Base-by-base conservation (phyloP, 2,113 vertebrate genomes). In the Neopipo cinnamomea region DNA sequence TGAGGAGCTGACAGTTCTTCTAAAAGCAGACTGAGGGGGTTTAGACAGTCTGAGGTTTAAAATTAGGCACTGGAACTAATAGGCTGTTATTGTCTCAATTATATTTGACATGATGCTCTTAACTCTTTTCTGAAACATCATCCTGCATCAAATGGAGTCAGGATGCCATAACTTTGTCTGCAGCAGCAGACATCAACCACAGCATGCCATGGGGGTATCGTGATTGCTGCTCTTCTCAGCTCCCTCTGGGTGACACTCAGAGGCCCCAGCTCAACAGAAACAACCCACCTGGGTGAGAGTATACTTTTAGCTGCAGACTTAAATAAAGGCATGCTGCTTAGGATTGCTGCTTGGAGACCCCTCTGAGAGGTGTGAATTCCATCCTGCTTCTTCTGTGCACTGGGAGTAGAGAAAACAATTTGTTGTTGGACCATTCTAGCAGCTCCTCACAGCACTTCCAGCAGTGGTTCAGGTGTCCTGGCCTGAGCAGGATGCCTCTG, bases 11-110 rank as follows among this genome's bases (percentile, higher is more conserved):
- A 92, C 91, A 96, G 84, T 88, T 88, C 71, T 85, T 82, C 83
- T 77, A 79, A 94, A 95, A 95, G 56, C 83, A 95, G 90, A 62
- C 66, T 39, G 72, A 89, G 23, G 18, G 27, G 1, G 91, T 97
- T 90, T 76, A 94, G 89, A 61, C 76, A 90, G 88, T 87, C 87
- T 93, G 89, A 83, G 88, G 91, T 95, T 96, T 96, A 96, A 97
- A 97, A 97, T 96, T 96, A 96, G 94, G 91, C 94, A 87, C 86
- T 93, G 94, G 93, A 97, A 96, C 96, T 96, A 97, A 97, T 96
- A 88, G 86, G 85, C 88, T 94, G 90, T 90, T 97, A 96, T 97
- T 97, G 97, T 96, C 93, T 96, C 84, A 96, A 97, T 97, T 95
- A 94, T 93, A 88, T 93, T 92, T 97, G 94, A 96, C 93, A 91